Base-by-base conservation (phyloP, 2,797 vertebrate genomes). In the Loris lydekkerianus region DNA sequence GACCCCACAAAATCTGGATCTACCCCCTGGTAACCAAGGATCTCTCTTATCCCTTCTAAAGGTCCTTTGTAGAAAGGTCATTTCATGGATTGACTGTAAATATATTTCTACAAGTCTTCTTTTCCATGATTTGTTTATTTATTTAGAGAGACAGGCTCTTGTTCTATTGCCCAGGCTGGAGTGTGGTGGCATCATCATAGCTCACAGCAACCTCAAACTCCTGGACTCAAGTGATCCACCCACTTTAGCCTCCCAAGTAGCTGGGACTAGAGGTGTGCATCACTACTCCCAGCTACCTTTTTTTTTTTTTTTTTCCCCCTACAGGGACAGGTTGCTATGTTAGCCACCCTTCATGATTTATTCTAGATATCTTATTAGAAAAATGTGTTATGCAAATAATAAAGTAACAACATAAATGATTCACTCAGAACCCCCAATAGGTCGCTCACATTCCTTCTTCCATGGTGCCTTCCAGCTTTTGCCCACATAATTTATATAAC, bases 61-160 rank as follows among this genome's bases (percentile, higher is more conserved):
- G 9, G 37, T 65, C 77, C 76, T 80, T 56, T 70, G 23, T 72
- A 86, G 77, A n/a, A 31, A 80, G 49, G 29, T 21, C 49, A 93
- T 11, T 40, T 84, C 53, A 23, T 46, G 29, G 61, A 25, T 9
- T 90, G 49, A 84, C 40, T 23, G 14, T 53, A 87, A 10, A 27
- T 40, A 27, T 25, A 87, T 61, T 97, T 90, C 73, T 67, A 69
- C 25, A 86, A 75, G 34, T 40, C 27, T 46, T 80, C 76, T 89
- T 93, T 96, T 69, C 25, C 37, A 10, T 67, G 82, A 94, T 65
- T 93, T 91, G 29, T 65, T 31, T 65, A 65, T 65, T n/a, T 14
- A 65, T 65, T 17, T 31, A 46, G 46, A 65, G 63, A 65, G 63
- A 65, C 29, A 65, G 29, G 63, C 14, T 65, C 63, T 65, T 2